Evolutionary conservation across 2,113 vertebrate genomes (phyloP), one percentile per base, ranked within the genome.

Genomic region (Raphicerus campestris): DNA sequence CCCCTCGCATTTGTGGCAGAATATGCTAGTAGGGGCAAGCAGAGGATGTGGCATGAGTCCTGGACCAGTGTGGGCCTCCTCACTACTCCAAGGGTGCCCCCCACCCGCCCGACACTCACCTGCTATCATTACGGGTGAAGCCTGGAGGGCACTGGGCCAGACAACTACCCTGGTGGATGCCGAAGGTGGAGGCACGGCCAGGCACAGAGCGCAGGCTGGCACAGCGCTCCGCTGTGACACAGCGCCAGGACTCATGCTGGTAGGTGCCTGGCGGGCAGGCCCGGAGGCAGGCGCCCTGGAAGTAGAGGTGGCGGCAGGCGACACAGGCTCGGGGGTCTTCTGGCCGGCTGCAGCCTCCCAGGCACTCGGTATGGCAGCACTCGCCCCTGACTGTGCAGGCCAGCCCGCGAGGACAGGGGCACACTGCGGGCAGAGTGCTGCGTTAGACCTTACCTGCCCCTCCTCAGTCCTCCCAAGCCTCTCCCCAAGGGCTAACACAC

Each of bases 1-100:
- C 6, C 99, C 99, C 91, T 99, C 98, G 0, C 99, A 99, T 88
- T 98, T 98, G 93, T 98, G 99, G 98, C 99, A 99, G 98, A 99
- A 97, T 93, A 99, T 98, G 98, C 99, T 99, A 66, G 78, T 7
- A 73, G 89, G 58, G 70, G 58, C 84, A 94, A 96, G 60, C 10
- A 14, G 87, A 87, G 22, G 49, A 26, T 3, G 58, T 1, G 14
- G 20, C 16, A 30, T 92, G 30, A 97, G 93, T 61, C 13, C 63
- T 5, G 42, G 95, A 16, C 55, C 32, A 7, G 78, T 5, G 32
- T 10, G 78, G 86, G 45, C 16, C 73, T 85, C 28, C 58, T 49
- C 47, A 14, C 35, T 70, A 6, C 19, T 77, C 58, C 58, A 7
- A 1, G 61, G 42, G 28, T 7, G 22, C 6, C 55, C 22, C 42